phyloP scores from a whole-genome alignment of 1,140 invertebrate genomes.

The Drosophila santomea region DNA sequence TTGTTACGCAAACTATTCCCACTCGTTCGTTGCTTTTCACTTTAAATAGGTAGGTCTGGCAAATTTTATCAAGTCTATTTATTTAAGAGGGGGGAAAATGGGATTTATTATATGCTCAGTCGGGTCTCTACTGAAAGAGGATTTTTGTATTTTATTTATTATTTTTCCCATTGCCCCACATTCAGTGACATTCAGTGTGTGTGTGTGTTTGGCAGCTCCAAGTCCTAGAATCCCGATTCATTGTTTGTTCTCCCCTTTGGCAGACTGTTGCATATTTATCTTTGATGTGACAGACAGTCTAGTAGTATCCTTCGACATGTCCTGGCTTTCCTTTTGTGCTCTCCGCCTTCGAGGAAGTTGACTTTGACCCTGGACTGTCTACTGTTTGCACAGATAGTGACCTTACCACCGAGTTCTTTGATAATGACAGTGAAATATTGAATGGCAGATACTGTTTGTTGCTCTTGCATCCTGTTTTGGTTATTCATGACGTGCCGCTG shows the following conservation, averaged over 20 bases:
- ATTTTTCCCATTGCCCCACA: neutral
- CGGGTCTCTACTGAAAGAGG: neutral
- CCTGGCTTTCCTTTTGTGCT: slow-evolving; percentile 8
- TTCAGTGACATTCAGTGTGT: neutral
- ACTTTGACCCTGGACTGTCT: slow-evolving; percentile 33
- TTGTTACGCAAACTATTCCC: no score
- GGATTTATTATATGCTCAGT: no score
- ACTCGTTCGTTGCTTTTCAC: no score
- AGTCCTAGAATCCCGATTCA: neutral
- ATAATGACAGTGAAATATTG: slow-evolving; percentile 65
- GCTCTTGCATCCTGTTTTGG: slow-evolving; percentile 32
- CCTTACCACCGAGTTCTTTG: slow-evolving; percentile 28
- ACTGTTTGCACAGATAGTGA: slow-evolving; percentile 59
- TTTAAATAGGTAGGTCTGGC: no score
- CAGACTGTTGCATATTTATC: slow-evolving; percentile 47
- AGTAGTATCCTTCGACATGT: slow-evolving; percentile 27
- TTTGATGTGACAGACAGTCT: slow-evolving; percentile 13
- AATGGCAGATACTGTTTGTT: slow-evolving; percentile 27
- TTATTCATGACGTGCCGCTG: slow-evolving; percentile 55
- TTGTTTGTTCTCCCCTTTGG: slow-evolving; percentile 16
- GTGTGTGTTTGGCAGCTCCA: neutral
- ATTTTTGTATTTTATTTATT: neutral
- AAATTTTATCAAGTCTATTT: no score
- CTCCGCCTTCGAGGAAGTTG: slow-evolving; percentile 25
- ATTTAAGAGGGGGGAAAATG: no score